These are phyloP conservation scores for Synergus laeviventris DNA, from an alignment of 2,888 invertebrate species.

Conservation along the genomic window DNA sequence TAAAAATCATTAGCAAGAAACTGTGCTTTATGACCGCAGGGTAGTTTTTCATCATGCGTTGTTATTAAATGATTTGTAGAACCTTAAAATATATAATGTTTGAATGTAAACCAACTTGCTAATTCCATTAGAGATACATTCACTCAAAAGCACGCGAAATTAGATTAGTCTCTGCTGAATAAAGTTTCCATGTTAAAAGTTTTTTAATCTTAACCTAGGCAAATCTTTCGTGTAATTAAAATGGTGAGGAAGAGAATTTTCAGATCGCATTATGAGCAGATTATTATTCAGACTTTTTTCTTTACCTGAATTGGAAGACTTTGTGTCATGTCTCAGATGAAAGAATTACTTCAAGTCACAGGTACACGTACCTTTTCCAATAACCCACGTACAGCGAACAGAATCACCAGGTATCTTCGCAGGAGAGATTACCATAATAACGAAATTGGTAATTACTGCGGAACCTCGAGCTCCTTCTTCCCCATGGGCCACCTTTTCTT, in stretches of 20 bases:
- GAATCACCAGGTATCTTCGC: slow-evolving; percentile 56
- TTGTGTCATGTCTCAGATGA: background rate
- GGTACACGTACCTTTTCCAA: slow-evolving; percentile 33
- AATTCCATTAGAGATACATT: background rate
- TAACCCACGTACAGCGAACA: slow-evolving; percentile 52
- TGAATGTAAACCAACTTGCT: background rate
- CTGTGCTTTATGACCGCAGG: background rate
- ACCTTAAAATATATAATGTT: too few species aligned
- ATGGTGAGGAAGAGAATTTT: background rate
- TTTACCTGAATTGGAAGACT: background rate
- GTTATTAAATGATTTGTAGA: too few species aligned
- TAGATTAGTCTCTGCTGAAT: background rate
- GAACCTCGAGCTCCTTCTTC: slow-evolving; percentile 49
- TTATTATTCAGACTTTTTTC: slow-evolving; percentile 8
- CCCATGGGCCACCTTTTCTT: slow-evolving; percentile 42
- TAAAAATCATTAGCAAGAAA: background rate
- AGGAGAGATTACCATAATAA: slow-evolving; percentile 61
- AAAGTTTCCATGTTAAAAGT: slow-evolving; percentile 24
- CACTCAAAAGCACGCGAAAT: background rate
- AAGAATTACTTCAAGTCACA: slow-evolving; percentile 10
- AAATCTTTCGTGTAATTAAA: slow-evolving; percentile 7
- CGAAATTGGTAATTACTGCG: slow-evolving; percentile 63
- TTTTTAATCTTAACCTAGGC: slow-evolving; percentile 5
- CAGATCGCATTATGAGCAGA: background rate
- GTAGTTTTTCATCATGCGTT: background rate